Evolutionary conservation across 2,888 invertebrate species (phyloP).

Genomic region (Ditylenchus weischeri): DNA sequence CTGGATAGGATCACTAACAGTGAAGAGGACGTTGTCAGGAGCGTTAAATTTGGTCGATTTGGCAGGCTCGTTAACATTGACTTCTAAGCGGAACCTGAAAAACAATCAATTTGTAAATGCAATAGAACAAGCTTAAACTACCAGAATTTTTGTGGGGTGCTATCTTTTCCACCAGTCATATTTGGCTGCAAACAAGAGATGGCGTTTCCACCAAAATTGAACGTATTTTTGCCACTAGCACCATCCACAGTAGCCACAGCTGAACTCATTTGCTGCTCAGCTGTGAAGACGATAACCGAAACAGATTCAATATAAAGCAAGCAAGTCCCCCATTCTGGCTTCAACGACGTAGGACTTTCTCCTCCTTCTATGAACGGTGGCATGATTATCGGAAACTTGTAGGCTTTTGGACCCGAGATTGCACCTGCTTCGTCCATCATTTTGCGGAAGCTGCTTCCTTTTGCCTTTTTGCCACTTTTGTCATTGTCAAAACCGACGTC

Average conservation of each 20-base stretch:
- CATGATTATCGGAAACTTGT: constrained; percentile 12
- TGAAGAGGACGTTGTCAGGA: constrained; percentile 1
- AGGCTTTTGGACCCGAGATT: constrained; percentile 1
- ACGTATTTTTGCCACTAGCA: neutral
- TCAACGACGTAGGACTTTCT: neutral
- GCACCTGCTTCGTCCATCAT: neutral
- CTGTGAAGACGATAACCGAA: constrained; percentile 7
- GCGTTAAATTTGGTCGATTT: neutral
- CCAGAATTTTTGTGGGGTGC: constrained; percentile 3
- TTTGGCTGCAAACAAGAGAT: constrained; percentile 3
- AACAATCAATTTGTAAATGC: neutral
- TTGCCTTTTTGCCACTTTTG: neutral
- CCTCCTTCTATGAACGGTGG: constrained; percentile 7
- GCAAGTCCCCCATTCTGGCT: constrained; percentile 10
- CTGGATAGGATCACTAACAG: constrained; percentile 5
- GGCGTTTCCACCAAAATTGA: neutral
- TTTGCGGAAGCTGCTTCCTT: neutral
- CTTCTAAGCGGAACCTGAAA: constrained; percentile 12
- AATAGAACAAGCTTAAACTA: neutral
- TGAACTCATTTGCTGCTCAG: constrained; percentile 5
- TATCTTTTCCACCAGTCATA: neutral
- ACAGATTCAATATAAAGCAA: constrained; percentile 13
- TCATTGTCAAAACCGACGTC: neutral
- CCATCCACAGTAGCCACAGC: constrained; percentile 6
- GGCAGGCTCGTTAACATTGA: neutral